These are phyloP conservation scores for Scarus forsteni DNA, from an alignment of 2,797 vertebrate species.

Conservation along the genomic window DNA sequence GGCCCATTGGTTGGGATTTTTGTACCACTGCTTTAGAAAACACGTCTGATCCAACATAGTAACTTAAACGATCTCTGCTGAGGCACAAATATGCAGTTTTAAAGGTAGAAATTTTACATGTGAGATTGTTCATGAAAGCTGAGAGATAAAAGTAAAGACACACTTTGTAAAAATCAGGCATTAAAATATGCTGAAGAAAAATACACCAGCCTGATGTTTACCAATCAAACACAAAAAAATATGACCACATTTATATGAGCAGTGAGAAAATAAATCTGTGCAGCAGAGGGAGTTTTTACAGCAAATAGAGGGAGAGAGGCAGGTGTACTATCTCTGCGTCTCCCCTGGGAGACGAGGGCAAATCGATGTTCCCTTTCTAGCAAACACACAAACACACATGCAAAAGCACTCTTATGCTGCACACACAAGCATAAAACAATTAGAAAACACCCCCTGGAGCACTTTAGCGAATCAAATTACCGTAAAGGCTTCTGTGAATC, in stretches of 20 bases:
- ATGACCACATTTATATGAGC: neutral
- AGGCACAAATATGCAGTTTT: too few relatives aligned
- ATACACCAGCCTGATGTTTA: neutral
- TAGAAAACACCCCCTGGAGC: slow-evolving; percentile 39
- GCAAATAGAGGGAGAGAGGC: slow-evolving; percentile 9
- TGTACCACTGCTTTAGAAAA: too few relatives aligned
- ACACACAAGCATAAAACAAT: slow-evolving; percentile 35
- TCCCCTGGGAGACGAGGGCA: slow-evolving; percentile 27
- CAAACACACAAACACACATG: slow-evolving; percentile 9
- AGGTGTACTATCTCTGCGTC: slow-evolving; percentile 36
- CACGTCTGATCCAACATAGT: too few relatives aligned
- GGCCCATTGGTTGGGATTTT: too few relatives aligned
- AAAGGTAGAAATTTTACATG: too few relatives aligned
- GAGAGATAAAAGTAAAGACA: neutral
- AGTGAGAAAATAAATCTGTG: slow-evolving; percentile 5
- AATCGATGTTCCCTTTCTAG: slow-evolving; percentile 47
- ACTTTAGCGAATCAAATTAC: slow-evolving; percentile 56
- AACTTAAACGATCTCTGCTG: too few relatives aligned
- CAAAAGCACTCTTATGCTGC: slow-evolving; percentile 7
- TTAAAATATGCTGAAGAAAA: too few relatives aligned
- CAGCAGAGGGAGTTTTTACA: slow-evolving; percentile 4
- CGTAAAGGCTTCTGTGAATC: slow-evolving; percentile 24
- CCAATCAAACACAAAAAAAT: neutral
- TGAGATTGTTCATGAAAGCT: neutral
- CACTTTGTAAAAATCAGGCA: too few relatives aligned